Percentiles rank a stretch among this genome's conserved stretches.
phyloP scores from a whole-genome alignment of 2,888 invertebrate species.

The Drosophila limbata region DNA sequence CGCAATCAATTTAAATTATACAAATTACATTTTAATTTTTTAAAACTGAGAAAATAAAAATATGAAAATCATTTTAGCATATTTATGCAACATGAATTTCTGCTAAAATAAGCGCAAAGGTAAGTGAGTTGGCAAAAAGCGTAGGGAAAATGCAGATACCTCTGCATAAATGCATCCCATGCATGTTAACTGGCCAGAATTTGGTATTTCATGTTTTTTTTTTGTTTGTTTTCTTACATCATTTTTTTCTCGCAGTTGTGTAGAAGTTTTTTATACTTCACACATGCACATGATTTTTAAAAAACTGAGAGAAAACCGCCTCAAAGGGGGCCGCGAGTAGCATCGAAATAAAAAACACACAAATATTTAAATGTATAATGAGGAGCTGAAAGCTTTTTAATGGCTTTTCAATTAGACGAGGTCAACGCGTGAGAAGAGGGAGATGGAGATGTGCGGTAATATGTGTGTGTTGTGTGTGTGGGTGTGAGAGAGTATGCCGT shows the following conservation, averaged over 20 bases:
- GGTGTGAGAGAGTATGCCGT: conserved; percentile 21
- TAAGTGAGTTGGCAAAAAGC: conserved; percentile 15
- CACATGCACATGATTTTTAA: conserved; percentile 45
- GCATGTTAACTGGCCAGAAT: conserved; percentile 36
- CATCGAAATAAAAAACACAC: conserved; percentile 64
- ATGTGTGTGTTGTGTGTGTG: conserved; percentile 8
- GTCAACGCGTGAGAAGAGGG: conserved; percentile 27
- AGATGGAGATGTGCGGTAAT: not conserved
- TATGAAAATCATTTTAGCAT: not conserved
- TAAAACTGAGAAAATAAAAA: not conserved
- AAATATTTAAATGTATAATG: conserved; percentile 82
- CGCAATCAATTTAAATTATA: not conserved
- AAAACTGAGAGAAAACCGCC: conserved; percentile 32
- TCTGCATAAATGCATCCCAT: conserved; percentile 47
- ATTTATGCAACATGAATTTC: not conserved
- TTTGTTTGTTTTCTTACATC: not conserved
- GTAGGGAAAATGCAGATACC: conserved; percentile 30
- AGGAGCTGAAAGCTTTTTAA: conserved; percentile 81
- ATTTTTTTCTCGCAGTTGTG: conserved; percentile 15
- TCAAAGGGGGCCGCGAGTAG: conserved; percentile 13
- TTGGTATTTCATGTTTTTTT: conserved; percentile 19
- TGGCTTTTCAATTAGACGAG: conserved; percentile 81
- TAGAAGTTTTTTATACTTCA: conserved; percentile 31
- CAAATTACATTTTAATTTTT: not conserved
- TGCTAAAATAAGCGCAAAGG: not conserved